Conservation (phyloP, 2,797 vertebrate species). For the Fundulus diaphanus region DNA sequence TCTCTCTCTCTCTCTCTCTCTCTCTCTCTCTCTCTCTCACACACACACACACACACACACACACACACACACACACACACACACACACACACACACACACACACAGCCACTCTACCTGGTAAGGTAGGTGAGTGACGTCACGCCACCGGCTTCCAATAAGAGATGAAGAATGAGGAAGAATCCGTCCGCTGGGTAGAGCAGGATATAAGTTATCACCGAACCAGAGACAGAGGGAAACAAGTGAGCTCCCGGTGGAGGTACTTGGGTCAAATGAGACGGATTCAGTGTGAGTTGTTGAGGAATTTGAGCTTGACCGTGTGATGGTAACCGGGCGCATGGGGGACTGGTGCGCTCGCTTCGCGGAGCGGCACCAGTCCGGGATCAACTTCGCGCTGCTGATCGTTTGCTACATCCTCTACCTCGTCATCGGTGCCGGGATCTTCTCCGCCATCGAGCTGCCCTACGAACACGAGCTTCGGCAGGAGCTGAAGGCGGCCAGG, state of each 20-base stretch:
- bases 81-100: neutral
- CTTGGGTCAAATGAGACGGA: neutral
- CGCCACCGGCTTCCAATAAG: slow-evolving; percentile 1
- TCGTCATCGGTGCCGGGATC: slow-evolving; percentile 89
- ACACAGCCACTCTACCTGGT: slow-evolving; percentile 44
- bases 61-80: neutral
- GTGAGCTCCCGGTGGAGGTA: accelerated
- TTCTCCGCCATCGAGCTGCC: slow-evolving; percentile 94
- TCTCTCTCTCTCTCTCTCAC: no score
- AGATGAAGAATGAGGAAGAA: slow-evolving; percentile 68
- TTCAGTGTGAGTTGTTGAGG: accelerated
- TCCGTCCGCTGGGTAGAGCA: neutral
- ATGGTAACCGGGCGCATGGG: slow-evolving; percentile 48
- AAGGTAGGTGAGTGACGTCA: slow-evolving; percentile 58
- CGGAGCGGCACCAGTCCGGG: slow-evolving; percentile 81
- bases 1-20: no score
- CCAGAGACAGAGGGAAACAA: neutral
- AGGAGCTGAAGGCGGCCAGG: slow-evolving; percentile 82
- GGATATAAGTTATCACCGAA: neutral
- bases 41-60: no score
- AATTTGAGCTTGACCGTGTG: neutral
- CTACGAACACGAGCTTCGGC: slow-evolving; percentile 86
- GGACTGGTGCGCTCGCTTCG: slow-evolving; percentile 79
- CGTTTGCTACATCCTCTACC: slow-evolving; percentile 85
- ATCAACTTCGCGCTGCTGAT: slow-evolving; percentile 86